Evolutionary conservation across 2,113 vertebrate genomes (phyloP).

Genomic region (Sylvia atricapilla): DNA sequence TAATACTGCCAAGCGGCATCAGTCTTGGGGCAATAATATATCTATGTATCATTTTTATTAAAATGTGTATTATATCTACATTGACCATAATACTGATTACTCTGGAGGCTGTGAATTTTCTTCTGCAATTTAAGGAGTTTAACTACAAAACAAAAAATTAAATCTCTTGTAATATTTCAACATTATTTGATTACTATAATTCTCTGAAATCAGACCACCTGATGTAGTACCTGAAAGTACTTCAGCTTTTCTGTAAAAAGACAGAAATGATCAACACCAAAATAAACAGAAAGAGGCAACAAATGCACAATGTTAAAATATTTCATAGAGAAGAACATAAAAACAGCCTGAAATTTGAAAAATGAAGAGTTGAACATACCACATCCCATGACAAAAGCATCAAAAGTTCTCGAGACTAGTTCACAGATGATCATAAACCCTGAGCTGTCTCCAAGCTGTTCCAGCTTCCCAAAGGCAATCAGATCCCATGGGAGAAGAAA

Average conservation of each 20-base stretch:
- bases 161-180: not conserved
- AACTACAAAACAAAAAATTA: not conserved
- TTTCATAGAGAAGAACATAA: not conserved
- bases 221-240: not conserved
- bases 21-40: not conserved
- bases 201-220: not conserved
- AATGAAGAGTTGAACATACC: not conserved
- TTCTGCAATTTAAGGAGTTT: not conserved
- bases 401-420: not conserved
- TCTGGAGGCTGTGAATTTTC: not conserved
- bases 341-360: not conserved
- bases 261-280: not conserved
- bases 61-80: not conserved
- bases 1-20: not conserved
- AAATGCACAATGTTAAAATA: not conserved
- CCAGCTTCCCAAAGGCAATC: not conserved
- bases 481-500: not conserved
- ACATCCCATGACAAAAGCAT: rapidly evolving
- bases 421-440: not conserved
- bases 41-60: not conserved
- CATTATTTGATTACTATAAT: not conserved
- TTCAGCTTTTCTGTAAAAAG: not conserved
- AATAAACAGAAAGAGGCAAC: not conserved
- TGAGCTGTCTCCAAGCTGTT: not conserved
- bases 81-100: not conserved